These are phyloP conservation scores for Prionailurus bengalensis DNA, from an alignment of 2,113 vertebrate genomes.

Conservation along the genomic window DNA sequence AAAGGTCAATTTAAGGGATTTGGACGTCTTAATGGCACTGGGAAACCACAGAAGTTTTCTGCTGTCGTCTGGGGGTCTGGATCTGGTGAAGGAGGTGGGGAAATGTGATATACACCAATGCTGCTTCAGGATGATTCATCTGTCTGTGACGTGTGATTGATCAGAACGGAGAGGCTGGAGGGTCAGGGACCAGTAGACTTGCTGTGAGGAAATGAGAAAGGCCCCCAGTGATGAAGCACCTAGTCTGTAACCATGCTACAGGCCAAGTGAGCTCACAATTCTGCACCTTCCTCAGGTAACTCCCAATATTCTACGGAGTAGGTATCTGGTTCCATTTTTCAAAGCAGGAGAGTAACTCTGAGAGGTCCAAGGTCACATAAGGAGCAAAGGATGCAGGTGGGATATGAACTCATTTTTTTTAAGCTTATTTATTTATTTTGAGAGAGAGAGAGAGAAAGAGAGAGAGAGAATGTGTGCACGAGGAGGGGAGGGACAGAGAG, in stretches of 20 bases:
- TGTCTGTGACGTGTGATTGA: not conserved
- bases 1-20: constrained; percentile 31
- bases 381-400: not conserved
- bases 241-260: not conserved
- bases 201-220: not conserved
- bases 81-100: not conserved
- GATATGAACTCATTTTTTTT: not conserved
- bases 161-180: not conserved
- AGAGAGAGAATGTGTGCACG: too few relatives aligned
- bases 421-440: too few relatives aligned
- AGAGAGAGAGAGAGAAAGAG: too few relatives aligned
- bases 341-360: not conserved
- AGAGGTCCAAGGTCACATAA: not conserved
- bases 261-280: rapidly evolving
- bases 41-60: constrained; percentile 54
- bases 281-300: not conserved
- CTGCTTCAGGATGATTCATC: not conserved
- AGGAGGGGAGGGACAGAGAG: too few relatives aligned
- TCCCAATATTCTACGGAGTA: not conserved
- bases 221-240: not conserved
- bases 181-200: rapidly evolving
- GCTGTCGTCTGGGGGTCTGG: constrained; percentile 32
- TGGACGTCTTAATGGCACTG: constrained; percentile 60
- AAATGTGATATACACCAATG: constrained; percentile 25
- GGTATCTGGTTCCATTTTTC: not conserved